These are phyloP conservation scores for Erynnis tages DNA, from an alignment of 2,888 invertebrate genomes.

Conservation along the genomic window DNA sequence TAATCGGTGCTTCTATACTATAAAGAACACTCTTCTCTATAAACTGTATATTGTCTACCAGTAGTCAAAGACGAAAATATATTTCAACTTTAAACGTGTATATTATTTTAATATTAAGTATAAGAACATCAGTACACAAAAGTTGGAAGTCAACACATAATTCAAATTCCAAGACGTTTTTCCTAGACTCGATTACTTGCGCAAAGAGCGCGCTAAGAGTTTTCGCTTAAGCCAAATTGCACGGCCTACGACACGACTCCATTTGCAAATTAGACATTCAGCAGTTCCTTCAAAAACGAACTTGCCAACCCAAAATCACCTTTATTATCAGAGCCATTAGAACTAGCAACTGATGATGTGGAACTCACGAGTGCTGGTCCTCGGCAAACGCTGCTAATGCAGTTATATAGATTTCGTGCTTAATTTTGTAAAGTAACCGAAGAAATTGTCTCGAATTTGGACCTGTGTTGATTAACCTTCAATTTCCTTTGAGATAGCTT, in stretches of 20 bases:
- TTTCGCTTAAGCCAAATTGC: constrained; percentile 74
- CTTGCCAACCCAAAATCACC: constrained; percentile 10
- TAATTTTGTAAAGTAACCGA: constrained; percentile 33
- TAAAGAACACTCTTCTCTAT: too few species aligned
- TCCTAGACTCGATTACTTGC: constrained; percentile 47
- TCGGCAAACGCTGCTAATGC: constrained; percentile 33
- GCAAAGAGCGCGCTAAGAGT: constrained; percentile 58
- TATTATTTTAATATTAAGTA: too few species aligned
- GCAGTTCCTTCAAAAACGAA: constrained; percentile 33
- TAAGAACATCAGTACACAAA: background rate
- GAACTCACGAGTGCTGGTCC: constrained; percentile 22
- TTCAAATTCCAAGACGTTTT: constrained; percentile 37
- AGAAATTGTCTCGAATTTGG: constrained; percentile 25
- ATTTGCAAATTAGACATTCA: constrained; percentile 75
- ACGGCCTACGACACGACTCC: constrained; percentile 71
- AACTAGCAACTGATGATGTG: constrained; percentile 17
- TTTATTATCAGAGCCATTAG: constrained; percentile 8
- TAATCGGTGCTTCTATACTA: too few species aligned
- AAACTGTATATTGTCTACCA: too few species aligned
- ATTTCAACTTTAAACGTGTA: too few species aligned
- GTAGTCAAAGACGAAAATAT: too few species aligned
- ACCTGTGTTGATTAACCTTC: constrained; percentile 29
- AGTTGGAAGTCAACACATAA: constrained; percentile 9
- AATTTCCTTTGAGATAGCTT: constrained; percentile 27
- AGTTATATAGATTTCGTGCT: constrained; percentile 30